These are phyloP conservation scores for Centropus bengalensis DNA, from an alignment of 2,113 vertebrate species.

Conservation along the genomic window DNA sequence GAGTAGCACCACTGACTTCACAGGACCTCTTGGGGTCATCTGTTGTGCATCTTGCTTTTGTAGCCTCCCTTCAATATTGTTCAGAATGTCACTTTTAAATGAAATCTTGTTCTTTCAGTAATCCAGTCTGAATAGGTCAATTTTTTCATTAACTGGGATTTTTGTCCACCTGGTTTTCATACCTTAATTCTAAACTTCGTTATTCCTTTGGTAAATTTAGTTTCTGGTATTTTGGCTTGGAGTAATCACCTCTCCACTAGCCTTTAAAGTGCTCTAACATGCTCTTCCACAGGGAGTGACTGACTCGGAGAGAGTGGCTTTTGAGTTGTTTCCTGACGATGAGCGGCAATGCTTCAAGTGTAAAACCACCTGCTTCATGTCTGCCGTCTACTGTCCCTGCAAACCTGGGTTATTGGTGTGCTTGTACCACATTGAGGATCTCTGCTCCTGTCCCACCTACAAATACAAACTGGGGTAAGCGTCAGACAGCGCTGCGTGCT, in stretches of 20 bases:
- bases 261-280: background rate
- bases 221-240: background rate
- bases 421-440: slow-evolving; percentile 85
- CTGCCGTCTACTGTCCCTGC: slow-evolving; percentile 89
- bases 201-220: background rate
- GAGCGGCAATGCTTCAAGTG: slow-evolving; percentile 95
- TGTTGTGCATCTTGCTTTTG: background rate
- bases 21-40: background rate
- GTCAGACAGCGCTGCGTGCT: background rate
- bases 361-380: slow-evolving; percentile 97
- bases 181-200: background rate
- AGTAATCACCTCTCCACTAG: background rate
- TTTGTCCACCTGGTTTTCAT: background rate
- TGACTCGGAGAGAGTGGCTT: slow-evolving; percentile 80
- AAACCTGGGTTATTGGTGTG: slow-evolving; percentile 88
- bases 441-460: slow-evolving; percentile 87
- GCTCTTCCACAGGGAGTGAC: slow-evolving; percentile 83
- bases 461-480: slow-evolving; percentile 91
- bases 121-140: background rate
- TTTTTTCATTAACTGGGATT: background rate
- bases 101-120: background rate
- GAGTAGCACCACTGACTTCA: background rate
- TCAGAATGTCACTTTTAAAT: background rate
- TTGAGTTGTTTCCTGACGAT: slow-evolving; percentile 93
- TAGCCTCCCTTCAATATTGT: background rate